phyloP scores from a whole-genome alignment of 2,113 vertebrate genomes.

The Oenanthe melanoleuca region DNA sequence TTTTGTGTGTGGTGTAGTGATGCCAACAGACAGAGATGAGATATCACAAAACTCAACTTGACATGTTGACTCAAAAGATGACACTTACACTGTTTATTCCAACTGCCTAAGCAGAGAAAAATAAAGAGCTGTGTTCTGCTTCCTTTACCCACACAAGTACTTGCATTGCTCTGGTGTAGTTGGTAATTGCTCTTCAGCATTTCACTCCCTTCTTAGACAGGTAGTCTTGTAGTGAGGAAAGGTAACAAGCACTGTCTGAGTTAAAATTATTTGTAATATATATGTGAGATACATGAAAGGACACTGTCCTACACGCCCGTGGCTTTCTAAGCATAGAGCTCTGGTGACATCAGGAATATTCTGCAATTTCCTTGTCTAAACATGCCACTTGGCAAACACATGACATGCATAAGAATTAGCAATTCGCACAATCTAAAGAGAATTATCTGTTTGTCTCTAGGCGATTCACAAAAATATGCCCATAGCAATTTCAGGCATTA shows the following conservation, averaged over 20 bases:
- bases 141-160: neutral
- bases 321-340: neutral
- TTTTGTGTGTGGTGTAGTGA: neutral
- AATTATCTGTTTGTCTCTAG: constrained; percentile 68
- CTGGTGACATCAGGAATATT: constrained; percentile 39
- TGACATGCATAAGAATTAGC: constrained; percentile 62
- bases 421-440: constrained; percentile 50
- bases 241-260: neutral
- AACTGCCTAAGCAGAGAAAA: constrained; percentile 17
- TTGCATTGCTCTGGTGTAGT: neutral
- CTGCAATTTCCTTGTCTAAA: constrained; percentile 65
- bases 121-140: neutral
- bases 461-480: constrained; percentile 71
- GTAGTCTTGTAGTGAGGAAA: neutral
- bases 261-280: neutral
- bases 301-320: neutral
- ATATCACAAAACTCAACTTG: neutral
- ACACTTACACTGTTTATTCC: constrained; percentile 24
- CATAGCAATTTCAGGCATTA: constrained; percentile 62
- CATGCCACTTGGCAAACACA: constrained; percentile 62
- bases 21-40: constrained; percentile 1
- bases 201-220: neutral
- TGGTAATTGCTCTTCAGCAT: neutral
- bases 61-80: constrained; percentile 26
- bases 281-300: neutral